Evolutionary conservation across 2,113 vertebrate genomes (phyloP).

Genomic region (Megaceryle torquata): DNA sequence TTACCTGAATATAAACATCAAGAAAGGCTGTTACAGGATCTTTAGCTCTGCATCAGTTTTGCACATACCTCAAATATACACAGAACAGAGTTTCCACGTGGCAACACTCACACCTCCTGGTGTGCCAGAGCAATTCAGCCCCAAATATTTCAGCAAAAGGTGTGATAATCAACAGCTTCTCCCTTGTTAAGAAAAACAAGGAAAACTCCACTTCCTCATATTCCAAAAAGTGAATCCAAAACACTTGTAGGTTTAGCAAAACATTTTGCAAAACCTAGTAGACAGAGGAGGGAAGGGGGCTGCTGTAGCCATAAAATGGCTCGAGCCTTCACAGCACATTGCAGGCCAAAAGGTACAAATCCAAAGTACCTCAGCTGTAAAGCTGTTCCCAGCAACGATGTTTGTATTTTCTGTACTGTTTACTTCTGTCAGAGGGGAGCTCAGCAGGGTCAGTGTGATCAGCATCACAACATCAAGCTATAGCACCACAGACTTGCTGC

Average conservation of each 20-base stretch:
- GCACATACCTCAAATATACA: background rate
- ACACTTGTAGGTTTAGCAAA: background rate
- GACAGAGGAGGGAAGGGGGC: background rate
- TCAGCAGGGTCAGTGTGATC: background rate
- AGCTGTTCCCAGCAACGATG: background rate
- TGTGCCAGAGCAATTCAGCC: background rate
- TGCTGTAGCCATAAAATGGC: background rate
- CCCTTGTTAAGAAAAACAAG: background rate
- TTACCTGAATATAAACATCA: background rate
- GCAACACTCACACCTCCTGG: background rate
- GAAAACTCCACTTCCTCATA: background rate
- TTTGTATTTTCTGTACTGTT: background rate
- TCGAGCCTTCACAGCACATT: background rate
- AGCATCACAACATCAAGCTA: background rate
- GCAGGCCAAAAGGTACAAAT: background rate
- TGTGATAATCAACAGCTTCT: background rate
- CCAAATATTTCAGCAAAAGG: background rate
- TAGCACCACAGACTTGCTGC: background rate
- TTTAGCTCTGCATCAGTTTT: background rate
- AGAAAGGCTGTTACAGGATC: background rate
- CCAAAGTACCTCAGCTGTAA: background rate
- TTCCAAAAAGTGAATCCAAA: background rate
- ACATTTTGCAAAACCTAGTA: background rate
- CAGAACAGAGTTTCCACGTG: background rate
- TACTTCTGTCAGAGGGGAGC: background rate